phyloP scores from a whole-genome alignment of 2,797 vertebrate species.

The Danio kyathit region DNA sequence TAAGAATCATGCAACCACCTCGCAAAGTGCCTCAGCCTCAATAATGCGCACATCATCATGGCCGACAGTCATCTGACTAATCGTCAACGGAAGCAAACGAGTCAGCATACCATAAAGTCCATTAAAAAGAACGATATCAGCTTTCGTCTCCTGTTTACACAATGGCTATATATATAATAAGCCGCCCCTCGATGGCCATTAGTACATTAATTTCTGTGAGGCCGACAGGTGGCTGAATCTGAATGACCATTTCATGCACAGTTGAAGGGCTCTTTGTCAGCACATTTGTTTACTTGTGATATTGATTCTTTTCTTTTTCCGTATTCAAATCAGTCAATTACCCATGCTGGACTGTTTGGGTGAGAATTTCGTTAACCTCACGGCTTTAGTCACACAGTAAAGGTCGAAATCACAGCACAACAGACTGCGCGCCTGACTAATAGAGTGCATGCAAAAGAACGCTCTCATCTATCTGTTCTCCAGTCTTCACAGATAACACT shows the following conservation, averaged over 20 bases:
- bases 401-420: not conserved
- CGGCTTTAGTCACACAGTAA: slow-evolving; percentile 12
- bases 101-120: slow-evolving; percentile 24
- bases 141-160: slow-evolving; percentile 18
- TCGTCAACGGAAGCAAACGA: not conserved
- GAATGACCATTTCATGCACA: slow-evolving; percentile 9
- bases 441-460: not conserved
- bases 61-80: slow-evolving; percentile 5
- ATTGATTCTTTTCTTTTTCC: not conserved
- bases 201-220: not conserved
- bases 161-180: not conserved
- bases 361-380: not conserved
- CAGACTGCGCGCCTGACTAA: not conserved
- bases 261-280: slow-evolving; percentile 10
- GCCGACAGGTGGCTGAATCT: slow-evolving; percentile 1
- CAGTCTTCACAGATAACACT: slow-evolving; percentile 5
- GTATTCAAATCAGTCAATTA: slow-evolving; percentile 27
- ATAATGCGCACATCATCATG: not conserved
- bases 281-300: slow-evolving; percentile 17
- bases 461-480: slow-evolving; percentile 2
- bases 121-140: slow-evolving; percentile 19
- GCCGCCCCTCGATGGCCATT: slow-evolving; percentile 1
- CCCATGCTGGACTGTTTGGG: not conserved
- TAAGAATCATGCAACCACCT: not conserved
- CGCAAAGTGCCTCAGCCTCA: not conserved